Conservation (phyloP, 2,888 invertebrate genomes). For the Oxytorus armatus region DNA sequence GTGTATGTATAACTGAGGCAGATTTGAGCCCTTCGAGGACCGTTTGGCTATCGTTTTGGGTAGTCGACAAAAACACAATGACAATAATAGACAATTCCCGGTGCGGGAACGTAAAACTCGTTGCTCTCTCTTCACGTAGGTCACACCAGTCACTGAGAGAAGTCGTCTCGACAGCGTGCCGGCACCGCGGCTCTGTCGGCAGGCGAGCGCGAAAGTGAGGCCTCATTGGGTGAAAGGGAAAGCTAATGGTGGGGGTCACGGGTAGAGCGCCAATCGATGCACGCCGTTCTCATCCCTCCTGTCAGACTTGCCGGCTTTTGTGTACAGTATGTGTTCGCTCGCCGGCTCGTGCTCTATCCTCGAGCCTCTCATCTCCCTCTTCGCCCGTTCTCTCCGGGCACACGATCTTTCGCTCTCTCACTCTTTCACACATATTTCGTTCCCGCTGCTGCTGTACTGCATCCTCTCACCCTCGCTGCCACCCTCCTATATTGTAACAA, state of each 20-base stretch:
- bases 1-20: constrained; percentile 4
- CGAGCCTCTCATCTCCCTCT: constrained; percentile 63
- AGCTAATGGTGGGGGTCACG: constrained; percentile 84
- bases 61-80: constrained; percentile 60
- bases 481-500: constrained; percentile 53
- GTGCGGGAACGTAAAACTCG: constrained; percentile 65
- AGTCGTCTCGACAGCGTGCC: constrained; percentile 70
- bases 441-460: constrained; percentile 39
- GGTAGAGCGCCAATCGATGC: constrained; percentile 84
- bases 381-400: constrained; percentile 39
- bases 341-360: constrained; percentile 57
- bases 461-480: constrained; percentile 51
- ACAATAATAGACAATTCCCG: constrained; percentile 64
- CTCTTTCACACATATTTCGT: constrained; percentile 26
- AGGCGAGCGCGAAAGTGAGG: constrained; percentile 84
- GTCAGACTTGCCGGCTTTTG: constrained; percentile 65
- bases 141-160: constrained; percentile 70
- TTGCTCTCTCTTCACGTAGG: constrained; percentile 67
- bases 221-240: constrained; percentile 84
- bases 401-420: constrained; percentile 15
- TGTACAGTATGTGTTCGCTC: constrained; percentile 62
- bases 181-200: constrained; percentile 76
- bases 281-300: constrained; percentile 77
- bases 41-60: constrained; percentile 27
- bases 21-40: constrained; percentile 59